Conservation (phyloP, 2,113 vertebrate genomes). For the Paedocypris sp. region DNA sequence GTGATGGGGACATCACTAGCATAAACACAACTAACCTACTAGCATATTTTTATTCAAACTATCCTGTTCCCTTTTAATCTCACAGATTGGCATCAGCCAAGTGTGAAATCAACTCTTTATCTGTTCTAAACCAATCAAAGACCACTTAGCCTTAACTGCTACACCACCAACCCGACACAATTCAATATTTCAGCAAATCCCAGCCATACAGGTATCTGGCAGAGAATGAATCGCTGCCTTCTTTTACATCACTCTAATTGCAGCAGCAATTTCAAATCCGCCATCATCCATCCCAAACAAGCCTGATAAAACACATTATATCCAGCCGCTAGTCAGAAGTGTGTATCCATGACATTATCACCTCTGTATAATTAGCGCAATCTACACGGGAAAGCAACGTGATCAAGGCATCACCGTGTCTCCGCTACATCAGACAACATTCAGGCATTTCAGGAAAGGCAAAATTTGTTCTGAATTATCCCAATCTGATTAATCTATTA, state of each 20-base stretch:
- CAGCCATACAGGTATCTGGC: neutral
- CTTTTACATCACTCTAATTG: neutral
- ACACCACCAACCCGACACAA: constrained; percentile 1
- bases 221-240: neutral
- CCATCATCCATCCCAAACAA: neutral
- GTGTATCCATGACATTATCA: constrained; percentile 46
- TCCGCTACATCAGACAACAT: constrained; percentile 49
- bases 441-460: constrained; percentile 51
- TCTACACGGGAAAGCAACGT: constrained; percentile 35
- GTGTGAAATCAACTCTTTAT: constrained; percentile 1
- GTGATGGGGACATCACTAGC: too few species aligned
- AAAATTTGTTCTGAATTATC: constrained; percentile 55
- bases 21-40: constrained; percentile 13
- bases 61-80: neutral
- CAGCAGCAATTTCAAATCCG: neutral
- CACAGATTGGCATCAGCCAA: neutral
- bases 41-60: constrained; percentile 2
- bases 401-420: constrained; percentile 54
- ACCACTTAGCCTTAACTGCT: neutral
- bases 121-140: neutral
- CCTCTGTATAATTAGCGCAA: constrained; percentile 55
- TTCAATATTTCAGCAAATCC: neutral
- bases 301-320: neutral
- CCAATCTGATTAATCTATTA: constrained; percentile 63
- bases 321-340: constrained; percentile 23